Conservation (phyloP, 1,140 invertebrate genomes). For the Heliconius hewitsoni region DNA sequence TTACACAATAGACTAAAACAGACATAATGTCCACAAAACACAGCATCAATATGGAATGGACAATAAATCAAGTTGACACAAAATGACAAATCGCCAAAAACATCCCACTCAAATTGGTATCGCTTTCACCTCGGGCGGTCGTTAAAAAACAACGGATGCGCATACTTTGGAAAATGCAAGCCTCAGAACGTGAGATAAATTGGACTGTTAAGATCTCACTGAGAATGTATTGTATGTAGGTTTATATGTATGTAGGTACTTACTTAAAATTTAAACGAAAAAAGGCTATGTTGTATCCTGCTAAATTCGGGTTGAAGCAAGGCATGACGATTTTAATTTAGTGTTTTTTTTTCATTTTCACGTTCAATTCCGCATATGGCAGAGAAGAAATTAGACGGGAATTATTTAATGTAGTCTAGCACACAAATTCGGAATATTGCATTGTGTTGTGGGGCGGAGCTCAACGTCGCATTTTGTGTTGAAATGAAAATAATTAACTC, state of each 20-base stretch:
- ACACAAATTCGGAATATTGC: no score
- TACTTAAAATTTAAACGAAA: background rate
- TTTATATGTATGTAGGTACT: background rate
- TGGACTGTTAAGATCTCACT: slow-evolving; percentile 42
- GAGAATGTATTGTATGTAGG: background rate
- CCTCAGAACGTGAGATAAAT: slow-evolving; percentile 37
- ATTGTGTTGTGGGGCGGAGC: no score
- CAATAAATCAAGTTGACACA: slow-evolving; percentile 21
- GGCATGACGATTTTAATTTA: no score
- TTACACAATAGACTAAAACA: background rate
- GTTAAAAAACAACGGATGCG: slow-evolving; percentile 31
- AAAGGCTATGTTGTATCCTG: background rate
- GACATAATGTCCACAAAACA: background rate
- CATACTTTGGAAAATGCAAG: slow-evolving; percentile 35
- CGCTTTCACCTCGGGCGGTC: slow-evolving; percentile 36
- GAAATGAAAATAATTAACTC: no score
- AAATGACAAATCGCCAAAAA: slow-evolving; percentile 24
- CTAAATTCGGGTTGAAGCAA: no score
- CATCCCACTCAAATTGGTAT: slow-evolving; percentile 31
- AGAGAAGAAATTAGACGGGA: no score
- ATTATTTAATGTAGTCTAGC: no score
- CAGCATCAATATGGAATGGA: background rate
- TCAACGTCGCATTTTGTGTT: no score
- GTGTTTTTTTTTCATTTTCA: no score
- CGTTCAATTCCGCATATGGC: no score